Conservation (phyloP, 2,113 vertebrate genomes). For the Sterrhoptilus dennistouni region DNA sequence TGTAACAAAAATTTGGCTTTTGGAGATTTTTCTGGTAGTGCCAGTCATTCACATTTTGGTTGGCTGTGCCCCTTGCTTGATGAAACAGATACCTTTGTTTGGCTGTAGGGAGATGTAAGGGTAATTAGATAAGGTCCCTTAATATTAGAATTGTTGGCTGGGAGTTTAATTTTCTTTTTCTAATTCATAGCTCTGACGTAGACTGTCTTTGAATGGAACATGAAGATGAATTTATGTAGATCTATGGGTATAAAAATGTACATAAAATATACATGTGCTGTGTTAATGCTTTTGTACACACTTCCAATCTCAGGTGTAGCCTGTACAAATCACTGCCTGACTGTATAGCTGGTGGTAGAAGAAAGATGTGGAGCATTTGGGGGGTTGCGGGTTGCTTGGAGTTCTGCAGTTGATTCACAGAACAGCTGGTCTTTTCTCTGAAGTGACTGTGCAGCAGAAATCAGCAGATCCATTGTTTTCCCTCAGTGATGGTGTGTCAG, state of each 20-base stretch:
- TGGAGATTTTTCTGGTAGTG: not conserved
- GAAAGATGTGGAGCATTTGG: fast-evolving
- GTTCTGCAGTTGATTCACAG: not conserved
- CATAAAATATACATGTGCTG: not conserved
- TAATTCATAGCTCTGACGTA: not conserved
- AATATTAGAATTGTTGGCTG: not conserved
- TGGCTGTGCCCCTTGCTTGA: not conserved
- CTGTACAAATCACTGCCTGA: not conserved
- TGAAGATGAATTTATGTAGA: not conserved
- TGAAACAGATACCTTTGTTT: not conserved
- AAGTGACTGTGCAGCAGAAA: not conserved
- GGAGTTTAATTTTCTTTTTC: not conserved
- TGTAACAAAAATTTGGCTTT: not conserved
- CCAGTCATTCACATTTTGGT: not conserved
- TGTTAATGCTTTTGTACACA: not conserved
- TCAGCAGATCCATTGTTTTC: not conserved
- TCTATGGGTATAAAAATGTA: not conserved
- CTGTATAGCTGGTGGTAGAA: not conserved
- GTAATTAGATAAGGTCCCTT: not conserved
- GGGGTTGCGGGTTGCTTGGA: not conserved
- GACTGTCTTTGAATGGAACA: not conserved
- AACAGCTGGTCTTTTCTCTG: not conserved
- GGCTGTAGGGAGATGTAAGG: not conserved
- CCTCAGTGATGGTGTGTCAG: not conserved
- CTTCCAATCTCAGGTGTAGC: not conserved